Base-by-base conservation (phyloP, 1,140 invertebrate genomes). In the Archegozetes longisetosus region DNA sequence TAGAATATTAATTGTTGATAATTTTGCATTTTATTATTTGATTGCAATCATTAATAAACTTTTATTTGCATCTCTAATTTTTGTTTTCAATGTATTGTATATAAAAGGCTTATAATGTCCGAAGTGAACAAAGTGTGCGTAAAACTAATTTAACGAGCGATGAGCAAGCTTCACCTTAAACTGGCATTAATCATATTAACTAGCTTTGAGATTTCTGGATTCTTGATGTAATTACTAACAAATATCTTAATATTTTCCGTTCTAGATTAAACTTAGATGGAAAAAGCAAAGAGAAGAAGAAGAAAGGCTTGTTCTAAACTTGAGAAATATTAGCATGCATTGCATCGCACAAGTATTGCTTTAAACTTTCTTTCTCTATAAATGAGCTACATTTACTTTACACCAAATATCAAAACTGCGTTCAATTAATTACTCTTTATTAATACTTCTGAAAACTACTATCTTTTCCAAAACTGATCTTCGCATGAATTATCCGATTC, bases 231-330 rank as follows among this genome's bases (percentile, higher is more conserved):
- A 48, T 40, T 25, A 25, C 12, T 20, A 22, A 14, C n/a, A 24
- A 17, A 6, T 57, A 28, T 57, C 27, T 57, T 46, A 50, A 17
- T 3, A 14, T 58, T 1, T 32, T 53, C 49, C n/a, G 4, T 53
- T n/a, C 9, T 24, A 58, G 57, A 20, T 23, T 58, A 2, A 9
- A 58, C 12, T 22, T 58, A 25, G 57, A 58, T 53, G 57, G 57
- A 1, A 58, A 58, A 46, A 51, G 20, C 49, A 58, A 58, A 24
- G 57, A 58, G 24, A 58, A 58, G 48, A 58, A 58, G 47, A 58
- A 58, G 57, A 58, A 58, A 53, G 57, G 57, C 2, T 47, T 58
- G 20, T 58, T 58, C 25, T 58, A 23, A 40, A 40, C 6, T 9
- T 40, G 32, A 40, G 17, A 9, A 17, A 9, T 17, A 9, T 40